Base-by-base conservation (phyloP, 2,113 vertebrate species). In the Pelodiscus sinensis region DNA sequence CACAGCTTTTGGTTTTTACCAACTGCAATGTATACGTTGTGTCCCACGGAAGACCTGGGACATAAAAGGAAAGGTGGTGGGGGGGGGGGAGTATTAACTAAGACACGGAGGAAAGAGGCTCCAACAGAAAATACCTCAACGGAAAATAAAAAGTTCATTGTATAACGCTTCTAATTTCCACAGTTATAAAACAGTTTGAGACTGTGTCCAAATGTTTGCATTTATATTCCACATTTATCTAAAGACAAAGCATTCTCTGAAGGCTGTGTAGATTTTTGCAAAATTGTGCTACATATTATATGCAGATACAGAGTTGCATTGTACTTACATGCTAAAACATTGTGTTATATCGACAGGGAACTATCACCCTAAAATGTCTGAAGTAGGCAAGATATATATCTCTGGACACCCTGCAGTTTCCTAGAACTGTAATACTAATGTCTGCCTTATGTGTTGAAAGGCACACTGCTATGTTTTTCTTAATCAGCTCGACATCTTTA, bases 1-100 rank as follows among this genome's bases (percentile, higher is more conserved):
- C 89, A 95, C 94, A 80, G 96, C 96, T 96, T 81, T 81, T 93
- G 87, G 89, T 89, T 90, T 94, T 96, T 96, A 86, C 95, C 83
- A 29, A 55, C 13, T 91, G 94, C 95, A 96, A 93, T 81, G 86
- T 71, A 84, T 85, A 81, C 9, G 57, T 86, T 81, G 81, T 86
- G 81, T 88, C 92, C 87, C 62, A 88, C 80, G 13, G 88, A 90
- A 90, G 89, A 79, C 87, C 73, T 88, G 81, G 81, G 87, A 89
- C 54, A 0, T 56, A 56, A 86, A 90, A 62, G 73, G 87, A 1
- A 0, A 14, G 84, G 56, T 29, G 84, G 54, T 27, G 82, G 55
- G 22, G 89, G 50, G 19, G 31, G 15, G 80, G 55, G 62, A 87
- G 21, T 1, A 9, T 31, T 51, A 83, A 50, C 5, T 29, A 25